Base-by-base conservation (phyloP, 2,888 invertebrate species). In the Ametastegia equiseti region DNA sequence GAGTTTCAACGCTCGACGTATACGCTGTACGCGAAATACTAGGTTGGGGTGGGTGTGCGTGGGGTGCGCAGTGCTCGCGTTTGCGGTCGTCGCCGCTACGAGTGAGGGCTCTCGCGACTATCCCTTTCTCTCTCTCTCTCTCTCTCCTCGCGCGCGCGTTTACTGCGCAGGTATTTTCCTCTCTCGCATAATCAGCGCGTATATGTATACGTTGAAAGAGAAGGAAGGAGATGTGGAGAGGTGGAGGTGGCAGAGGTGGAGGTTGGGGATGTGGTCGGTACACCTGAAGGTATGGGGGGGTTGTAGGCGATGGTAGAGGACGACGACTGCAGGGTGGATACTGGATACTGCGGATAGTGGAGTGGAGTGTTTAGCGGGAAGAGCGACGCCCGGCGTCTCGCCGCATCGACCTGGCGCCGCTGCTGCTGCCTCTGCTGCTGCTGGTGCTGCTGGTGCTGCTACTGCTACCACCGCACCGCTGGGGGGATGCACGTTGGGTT, bases 311-410 rank as follows among this genome's bases (percentile, higher is more conserved):
- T 15, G 80, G 80, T 60, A 60, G 82, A 47, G 54, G 19, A 54
- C 11, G 19, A 54, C 11, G 57, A 57, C 54, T 50, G 50, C 75
- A 30, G 54, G 54, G 19, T 78, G 60, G 78, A 60, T 78, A 60
- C 73, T 73, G 77, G 77, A 60, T 60, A 60, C 77, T 75, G 82
- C 79, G 81, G 83, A 83, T 54, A 33, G 71, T 80, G 79, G 85
- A 84, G 86, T 84, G 87, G 84, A 86, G 85, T 85, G 86, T 86
- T 86, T 86, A 86, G 86, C 86, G 87, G 87, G 87, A 89, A 90
- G 89, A 89, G 90, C 90, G 91, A 90, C 89, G 90, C 90, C 89
- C 91, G 89, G 87, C 89, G 91, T 91, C 92, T 91, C 92, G 92
- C 91, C 92, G 88, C 89, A 92, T 92, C 92, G 92, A 91, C 91